Evolutionary conservation across 92 coral and sea anemone genomes (phyloP), one percentile per base, ranked within the genome.

Genomic region (Plumapathes pennacea): DNA sequence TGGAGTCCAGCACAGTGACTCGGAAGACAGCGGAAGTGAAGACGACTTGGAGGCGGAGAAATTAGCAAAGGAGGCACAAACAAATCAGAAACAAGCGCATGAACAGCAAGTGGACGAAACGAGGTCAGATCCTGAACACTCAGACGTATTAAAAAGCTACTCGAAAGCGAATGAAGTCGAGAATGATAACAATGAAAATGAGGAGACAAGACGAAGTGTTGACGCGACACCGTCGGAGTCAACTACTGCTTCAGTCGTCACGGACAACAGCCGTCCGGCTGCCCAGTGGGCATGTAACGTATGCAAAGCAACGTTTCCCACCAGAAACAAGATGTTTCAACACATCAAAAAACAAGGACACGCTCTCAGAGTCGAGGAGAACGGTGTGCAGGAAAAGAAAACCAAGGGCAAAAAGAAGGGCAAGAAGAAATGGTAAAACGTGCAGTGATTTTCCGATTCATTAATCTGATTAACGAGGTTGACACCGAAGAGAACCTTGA

Each of bases 261-360:
- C n/a, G n/a, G n/a, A n/a, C n/a, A n/a, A n/a, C n/a, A n/a, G n/a
- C n/a, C n/a, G n/a, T n/a, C n/a, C n/a, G n/a, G n/a, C n/a, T n/a
- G n/a, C n/a, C n/a, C n/a, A n/a, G n/a, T n/a, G n/a, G n/a, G n/a
- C n/a, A n/a, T 94, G 99, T 41, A 88, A 89, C 38, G 99, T 94
- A 30, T 94, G 99, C 48, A 75, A 74, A 36, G 79, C 57, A 23
- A 64, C 47, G 41, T 94, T 80, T 55, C 32, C 83, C 2, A 89
- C 96, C 23, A 72, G 99, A 54, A 94, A 94, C 72, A 82, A 89
- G 41, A 69, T 94, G 39, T 94, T 94, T 64, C 89, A 94, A 29
- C 99, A 94, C 53, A 90, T 94, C 14, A 89, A 94, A 60, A 89
- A 80, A 11, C 80, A 51, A 29, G 97, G 95, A 26, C 99, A 94